phyloP scores from a whole-genome alignment of 2,888 invertebrate genomes.

The Drosophila kokeensis region DNA sequence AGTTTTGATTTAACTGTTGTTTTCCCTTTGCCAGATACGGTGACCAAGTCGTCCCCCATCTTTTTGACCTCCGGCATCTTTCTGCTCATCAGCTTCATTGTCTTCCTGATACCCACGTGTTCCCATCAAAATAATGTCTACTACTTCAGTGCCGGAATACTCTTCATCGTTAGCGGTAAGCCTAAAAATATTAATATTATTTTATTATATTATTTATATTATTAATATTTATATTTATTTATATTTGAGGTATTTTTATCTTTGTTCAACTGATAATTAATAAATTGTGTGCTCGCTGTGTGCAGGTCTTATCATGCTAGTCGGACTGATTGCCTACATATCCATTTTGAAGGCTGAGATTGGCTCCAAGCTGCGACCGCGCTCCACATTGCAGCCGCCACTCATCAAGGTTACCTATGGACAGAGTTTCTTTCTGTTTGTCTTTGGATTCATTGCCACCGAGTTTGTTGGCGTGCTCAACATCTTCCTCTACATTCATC shows the following conservation, averaged over 20 bases:
- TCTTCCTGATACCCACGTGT: constrained; percentile 92
- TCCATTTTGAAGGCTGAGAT: constrained; percentile 96
- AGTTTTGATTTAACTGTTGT: background rate
- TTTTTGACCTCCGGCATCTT: constrained; percentile 91
- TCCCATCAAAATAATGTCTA: constrained; percentile 90
- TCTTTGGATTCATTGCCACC: constrained; percentile 93
- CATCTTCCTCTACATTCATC: constrained; percentile 92
- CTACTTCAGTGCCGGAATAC: constrained; percentile 93
- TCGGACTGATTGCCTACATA: constrained; percentile 96
- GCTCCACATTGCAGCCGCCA: constrained; percentile 91
- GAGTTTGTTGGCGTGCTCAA: constrained; percentile 94
- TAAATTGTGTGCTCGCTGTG: background rate
- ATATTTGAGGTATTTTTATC: background rate
- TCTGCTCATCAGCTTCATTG: constrained; percentile 91
- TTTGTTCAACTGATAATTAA: background rate
- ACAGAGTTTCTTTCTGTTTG: constrained; percentile 94
- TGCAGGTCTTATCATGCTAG: constrained; percentile 93
- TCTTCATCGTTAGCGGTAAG: constrained; percentile 95
- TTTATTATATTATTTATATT: no score
- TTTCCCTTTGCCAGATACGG: constrained; percentile 89
- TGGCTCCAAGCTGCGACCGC: constrained; percentile 93
- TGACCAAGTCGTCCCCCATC: constrained; percentile 93
- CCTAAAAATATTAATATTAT: constrained; percentile 2
- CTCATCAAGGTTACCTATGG: constrained; percentile 94
- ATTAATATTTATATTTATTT: background rate